Conservation (phyloP, 2,888 invertebrate species). For the Scaptomyza polygonia region DNA sequence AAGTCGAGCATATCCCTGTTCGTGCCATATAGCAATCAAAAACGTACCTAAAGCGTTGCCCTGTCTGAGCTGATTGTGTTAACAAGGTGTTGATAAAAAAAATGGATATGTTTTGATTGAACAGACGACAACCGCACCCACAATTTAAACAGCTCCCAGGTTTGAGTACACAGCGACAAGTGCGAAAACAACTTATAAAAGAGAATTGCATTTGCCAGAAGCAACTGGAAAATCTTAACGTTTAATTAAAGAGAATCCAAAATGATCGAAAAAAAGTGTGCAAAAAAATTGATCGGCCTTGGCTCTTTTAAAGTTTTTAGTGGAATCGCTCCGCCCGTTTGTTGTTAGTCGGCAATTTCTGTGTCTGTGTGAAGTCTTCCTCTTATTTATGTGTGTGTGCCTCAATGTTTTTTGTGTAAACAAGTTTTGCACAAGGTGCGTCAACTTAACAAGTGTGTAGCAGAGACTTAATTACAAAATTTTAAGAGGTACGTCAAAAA, state of each 20-base stretch:
- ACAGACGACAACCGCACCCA: slow-evolving; percentile 25
- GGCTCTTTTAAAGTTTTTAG: slow-evolving; percentile 6
- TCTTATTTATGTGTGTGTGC: slow-evolving; percentile 19
- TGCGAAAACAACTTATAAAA: slow-evolving; percentile 4
- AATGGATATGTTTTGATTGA: slow-evolving; percentile 44
- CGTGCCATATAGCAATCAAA: slow-evolving; percentile 4
- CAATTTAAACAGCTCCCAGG: background rate
- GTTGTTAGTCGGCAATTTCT: slow-evolving; percentile 27
- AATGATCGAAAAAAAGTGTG: slow-evolving; percentile 13
- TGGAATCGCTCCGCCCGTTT: slow-evolving; percentile 16
- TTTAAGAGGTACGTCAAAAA: slow-evolving; percentile 27
- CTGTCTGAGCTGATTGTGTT: slow-evolving; percentile 18
- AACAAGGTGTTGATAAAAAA: slow-evolving; percentile 50
- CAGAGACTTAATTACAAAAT: slow-evolving; percentile 14
- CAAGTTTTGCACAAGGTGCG: slow-evolving; percentile 55
- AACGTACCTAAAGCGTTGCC: slow-evolving; percentile 12
- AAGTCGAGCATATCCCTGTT: slow-evolving; percentile 13
- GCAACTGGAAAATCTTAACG: background rate
- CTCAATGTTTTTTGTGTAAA: slow-evolving; percentile 36
- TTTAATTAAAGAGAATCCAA: background rate
- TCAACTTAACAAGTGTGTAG: slow-evolving; percentile 48
- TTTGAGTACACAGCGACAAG: too few relatives aligned
- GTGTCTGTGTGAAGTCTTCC: slow-evolving; percentile 18
- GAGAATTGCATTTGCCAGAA: slow-evolving; percentile 4
- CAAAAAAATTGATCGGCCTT: slow-evolving; percentile 14